These are phyloP conservation scores for Lasioglossum marginatum DNA, from an alignment of 2,888 invertebrate species.

Conservation along the genomic window DNA sequence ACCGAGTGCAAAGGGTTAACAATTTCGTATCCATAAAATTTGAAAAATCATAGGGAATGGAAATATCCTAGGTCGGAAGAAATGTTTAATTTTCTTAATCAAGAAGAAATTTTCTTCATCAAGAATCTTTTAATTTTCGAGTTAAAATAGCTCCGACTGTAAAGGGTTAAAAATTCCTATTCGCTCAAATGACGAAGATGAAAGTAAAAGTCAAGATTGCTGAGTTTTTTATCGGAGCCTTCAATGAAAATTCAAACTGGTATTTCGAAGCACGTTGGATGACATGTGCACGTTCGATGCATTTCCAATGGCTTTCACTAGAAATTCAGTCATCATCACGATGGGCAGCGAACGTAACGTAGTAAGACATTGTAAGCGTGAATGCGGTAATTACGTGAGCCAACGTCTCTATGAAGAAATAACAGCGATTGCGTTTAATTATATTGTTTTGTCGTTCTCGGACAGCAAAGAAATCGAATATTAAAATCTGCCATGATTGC, in stretches of 20 bases:
- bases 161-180: not conserved
- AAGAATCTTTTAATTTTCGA: no score
- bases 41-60: no score
- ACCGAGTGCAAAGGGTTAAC: no score
- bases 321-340: slow-evolving; percentile 1
- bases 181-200: no score
- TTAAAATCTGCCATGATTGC: slow-evolving; percentile 33
- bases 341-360: not conserved
- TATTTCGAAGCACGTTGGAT: not conserved
- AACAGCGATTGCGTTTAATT: slow-evolving; percentile 32
- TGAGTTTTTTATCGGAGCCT: not conserved
- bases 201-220: not conserved
- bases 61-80: no score
- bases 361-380: slow-evolving; percentile 17
- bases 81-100: no score
- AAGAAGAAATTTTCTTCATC: no score
- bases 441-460: slow-evolving; percentile 9
- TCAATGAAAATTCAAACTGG: not conserved
- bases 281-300: not conserved
- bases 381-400: slow-evolving; percentile 36
- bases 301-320: not conserved
- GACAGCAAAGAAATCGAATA: slow-evolving; percentile 20
- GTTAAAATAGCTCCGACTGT: no score
- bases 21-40: no score
- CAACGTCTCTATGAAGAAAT: slow-evolving; percentile 28